Evolutionary conservation across 2,113 vertebrate genomes (phyloP), one percentile per base, ranked within the genome.

Genomic region (Etia nguti): DNA sequence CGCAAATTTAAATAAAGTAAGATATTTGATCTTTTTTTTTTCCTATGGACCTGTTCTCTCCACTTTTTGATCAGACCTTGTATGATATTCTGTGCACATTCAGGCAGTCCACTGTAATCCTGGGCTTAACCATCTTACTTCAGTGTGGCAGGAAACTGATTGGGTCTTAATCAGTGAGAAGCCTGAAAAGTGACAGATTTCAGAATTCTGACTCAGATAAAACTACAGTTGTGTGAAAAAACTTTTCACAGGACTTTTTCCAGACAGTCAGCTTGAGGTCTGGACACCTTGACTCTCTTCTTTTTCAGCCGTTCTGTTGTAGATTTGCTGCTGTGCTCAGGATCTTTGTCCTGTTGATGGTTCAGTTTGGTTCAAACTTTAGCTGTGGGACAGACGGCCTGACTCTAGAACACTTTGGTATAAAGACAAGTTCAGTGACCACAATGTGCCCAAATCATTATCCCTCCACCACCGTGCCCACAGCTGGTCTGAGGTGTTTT

Each of bases 181-280:
- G 18, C 36, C 59, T 20, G 0, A 34, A 62, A 62, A 62, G 29
- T 62, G 29, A 3, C 29, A 34, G 59, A 62, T 62, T 62, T 34
- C 59, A 11, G 59, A 62, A 18, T 60, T 60, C 16, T 60, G 57
- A 16, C 57, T 60, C 16, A 0, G 1, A 60, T 34, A 15, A 60
- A 60, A 34, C 3, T 34, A 60, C 31, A 60, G 16, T 34, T 60
- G 2, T 60, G 55, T 2, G 12, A 57, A 57, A 57, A 57, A 57
- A 29, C 24, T 0, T 62, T 62, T 34, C 16, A 62, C 9, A 6
- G 59, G 16, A 34, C 29, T 20, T 62, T 62, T 62, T 20, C 59
- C 59, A 34, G 29, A 62, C 16, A 20, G 59, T 62, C 0, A 0
- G 9, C 57, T 34, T 62, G 29, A 29, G 0, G 0, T 34, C 59